Evolutionary conservation across 2,888 invertebrate species (phyloP), one percentile per base, ranked within the genome.

Genomic region (Melanargia galathea): DNA sequence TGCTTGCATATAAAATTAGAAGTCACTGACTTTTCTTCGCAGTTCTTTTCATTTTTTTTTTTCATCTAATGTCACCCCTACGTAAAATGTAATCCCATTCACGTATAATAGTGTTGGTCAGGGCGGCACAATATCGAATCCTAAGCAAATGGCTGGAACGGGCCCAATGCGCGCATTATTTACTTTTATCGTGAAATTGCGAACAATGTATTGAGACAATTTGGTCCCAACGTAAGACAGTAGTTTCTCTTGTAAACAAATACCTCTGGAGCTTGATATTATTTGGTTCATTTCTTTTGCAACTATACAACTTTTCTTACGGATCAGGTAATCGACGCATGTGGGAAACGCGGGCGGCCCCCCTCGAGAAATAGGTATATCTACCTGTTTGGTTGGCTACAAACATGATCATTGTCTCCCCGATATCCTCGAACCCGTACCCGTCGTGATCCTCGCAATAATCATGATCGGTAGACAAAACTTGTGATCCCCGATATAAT

Each of bases 111-210:
- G 54, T 56, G 67, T 63, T 33, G 63, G 66, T 63, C 62, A 67
- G 60, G 30, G 10, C 49, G 62, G 67, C 71, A 71, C 75, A 76
- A 80, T 78, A 75, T 73, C 72, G 75, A 74, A 79, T 78, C 81
- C 83, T 80, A 81, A 85, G 72, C 78, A 84, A 86, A 84, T 81
- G 74, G 79, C 76, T 73, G 75, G 71, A 81, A 76, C 73, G 77
- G 78, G 70, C 76, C 78, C 76, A 73, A 62, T 67, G 77, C 73
- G 76, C 62, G 74, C 78, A 76, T 80, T 85, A 80, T 81, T 82
- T 83, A 79, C 81, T 78, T 84, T 83, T 82, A 82, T 81, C 75
- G 76, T 70, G 70, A 74, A 78, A 82, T 80, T 80, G 76, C 76
- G 75, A 70, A 73, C 71, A 70, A 75, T 76, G 72, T 73, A 72